Percentiles rank a stretch among this genome's conserved stretches.
phyloP scores from a whole-genome alignment of 2,113 vertebrate genomes.

The Bos javanicus region DNA sequence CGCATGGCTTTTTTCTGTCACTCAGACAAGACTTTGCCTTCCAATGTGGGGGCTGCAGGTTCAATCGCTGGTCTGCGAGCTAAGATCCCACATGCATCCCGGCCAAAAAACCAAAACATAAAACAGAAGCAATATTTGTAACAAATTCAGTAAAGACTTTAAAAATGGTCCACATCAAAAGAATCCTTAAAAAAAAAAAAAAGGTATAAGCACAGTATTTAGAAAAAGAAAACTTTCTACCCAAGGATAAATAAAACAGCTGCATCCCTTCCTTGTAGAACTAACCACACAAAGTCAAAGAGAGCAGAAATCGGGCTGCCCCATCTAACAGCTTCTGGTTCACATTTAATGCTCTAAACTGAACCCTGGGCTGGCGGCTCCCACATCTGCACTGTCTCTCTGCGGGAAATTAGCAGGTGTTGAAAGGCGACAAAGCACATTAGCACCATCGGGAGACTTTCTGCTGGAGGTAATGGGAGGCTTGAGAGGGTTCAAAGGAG shows the following conservation, averaged over 20 bases:
- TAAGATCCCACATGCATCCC: background rate
- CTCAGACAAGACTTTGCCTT: background rate
- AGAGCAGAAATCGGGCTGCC: background rate
- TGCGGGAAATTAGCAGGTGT: background rate
- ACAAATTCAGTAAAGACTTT: background rate
- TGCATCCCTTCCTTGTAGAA: rapidly evolving
- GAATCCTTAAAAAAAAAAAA: background rate
- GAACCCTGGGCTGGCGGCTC: background rate
- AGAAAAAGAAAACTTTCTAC: background rate
- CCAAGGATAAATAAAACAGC: background rate
- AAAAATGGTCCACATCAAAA: background rate
- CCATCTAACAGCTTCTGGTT: background rate
- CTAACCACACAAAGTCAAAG: background rate
- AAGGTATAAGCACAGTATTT: background rate
- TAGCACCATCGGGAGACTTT: background rate
- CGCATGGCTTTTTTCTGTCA: background rate
- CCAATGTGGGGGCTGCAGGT: background rate
- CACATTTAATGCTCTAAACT: background rate
- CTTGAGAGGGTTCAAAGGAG: background rate
- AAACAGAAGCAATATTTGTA: background rate
- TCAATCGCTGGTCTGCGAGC: background rate
- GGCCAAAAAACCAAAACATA: background rate
- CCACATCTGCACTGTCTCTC: background rate
- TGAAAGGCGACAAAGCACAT: background rate
- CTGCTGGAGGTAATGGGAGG: background rate